Base-by-base conservation (phyloP, 1,140 invertebrate species). In the Eumaeus atala region DNA sequence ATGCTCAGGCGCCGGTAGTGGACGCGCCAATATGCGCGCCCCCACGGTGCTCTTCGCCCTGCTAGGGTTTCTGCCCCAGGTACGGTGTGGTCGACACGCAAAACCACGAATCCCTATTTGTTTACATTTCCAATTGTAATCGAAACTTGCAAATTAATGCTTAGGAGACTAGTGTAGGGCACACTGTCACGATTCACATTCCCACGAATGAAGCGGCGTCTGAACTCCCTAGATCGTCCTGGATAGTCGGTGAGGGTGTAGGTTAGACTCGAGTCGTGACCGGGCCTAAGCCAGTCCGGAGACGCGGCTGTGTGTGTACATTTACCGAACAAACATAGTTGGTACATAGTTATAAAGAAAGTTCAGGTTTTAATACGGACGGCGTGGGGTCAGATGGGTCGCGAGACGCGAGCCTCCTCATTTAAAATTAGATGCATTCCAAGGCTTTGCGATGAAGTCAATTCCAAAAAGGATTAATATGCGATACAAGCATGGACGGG, bases 341-440 rank as follows among this genome's bases (percentile, higher is more conserved):
- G 66, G 74, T 79, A 72, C 79, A 76, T 83, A 81, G 77, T 84
- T 86, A 77, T 81, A 79, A 81, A 84, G 80, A 86, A 83, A 86
- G 80, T 86, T 86, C 83, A 84, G 78, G 83, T 86, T 86, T 81
- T 81, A 82, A 77, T 75, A 75, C 72, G 72, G 69, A 66, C 75
- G 71, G 64, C 68, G 77, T 74, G 77, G 77, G 83, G 83, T 86
- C 83, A 86, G 72, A 64, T 66, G 64, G 80, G 83, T 84, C 78
- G 80, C 77, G 74, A 86, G 83, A 74, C 77, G 80, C 77, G 74
- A 86, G 83, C 76, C 77, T 83, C 81, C 77, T 81, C 77, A 75
- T 77, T 81, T 84, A 86, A 86, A 84, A 84, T 84, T 86, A 86
- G 81, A 86, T 84, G 79, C 83, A 86, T 86, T 77, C 83, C 79